Evolutionary conservation across 2,113 vertebrate genomes (phyloP).

Genomic region (Glaucidium brasilianum): DNA sequence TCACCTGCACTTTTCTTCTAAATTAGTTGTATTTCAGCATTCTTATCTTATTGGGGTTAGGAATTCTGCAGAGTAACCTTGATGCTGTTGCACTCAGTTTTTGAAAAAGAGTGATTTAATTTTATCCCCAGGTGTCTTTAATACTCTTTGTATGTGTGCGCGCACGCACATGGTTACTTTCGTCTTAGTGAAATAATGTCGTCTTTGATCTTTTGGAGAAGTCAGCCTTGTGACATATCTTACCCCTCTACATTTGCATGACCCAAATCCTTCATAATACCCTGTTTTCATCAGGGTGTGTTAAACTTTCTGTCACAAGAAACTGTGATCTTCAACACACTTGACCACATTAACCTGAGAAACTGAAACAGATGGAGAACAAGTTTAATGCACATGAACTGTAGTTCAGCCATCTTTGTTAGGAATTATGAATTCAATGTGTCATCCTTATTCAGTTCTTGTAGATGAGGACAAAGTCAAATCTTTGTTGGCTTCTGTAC

Average conservation of each 20-base stretch:
- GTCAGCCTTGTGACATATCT: not conserved
- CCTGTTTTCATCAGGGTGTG: not conserved
- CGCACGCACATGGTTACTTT: not conserved
- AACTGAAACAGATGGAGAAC: not conserved
- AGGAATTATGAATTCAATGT: not conserved
- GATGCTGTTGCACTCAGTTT: not conserved
- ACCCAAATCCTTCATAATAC: not conserved
- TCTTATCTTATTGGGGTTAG: not conserved
- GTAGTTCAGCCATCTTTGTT: not conserved
- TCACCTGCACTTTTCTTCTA: not conserved
- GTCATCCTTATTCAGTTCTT: not conserved
- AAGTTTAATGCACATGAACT: not conserved
- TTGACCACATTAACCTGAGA: not conserved
- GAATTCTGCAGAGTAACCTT: not conserved
- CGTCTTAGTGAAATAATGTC: not conserved
- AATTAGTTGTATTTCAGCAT: not conserved
- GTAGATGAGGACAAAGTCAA: not conserved
- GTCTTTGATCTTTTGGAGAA: not conserved
- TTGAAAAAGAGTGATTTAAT: not conserved
- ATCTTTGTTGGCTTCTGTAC: not conserved
- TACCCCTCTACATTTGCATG: not conserved
- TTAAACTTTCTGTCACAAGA: not conserved
- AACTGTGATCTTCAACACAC: not conserved
- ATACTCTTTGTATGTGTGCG: not conserved
- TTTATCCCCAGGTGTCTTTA: not conserved